A percentile compares a stretch with the other conserved stretches of the same genome.
Conservation (phyloP, 2,113 vertebrate species). For the Junco hyemalis region DNA sequence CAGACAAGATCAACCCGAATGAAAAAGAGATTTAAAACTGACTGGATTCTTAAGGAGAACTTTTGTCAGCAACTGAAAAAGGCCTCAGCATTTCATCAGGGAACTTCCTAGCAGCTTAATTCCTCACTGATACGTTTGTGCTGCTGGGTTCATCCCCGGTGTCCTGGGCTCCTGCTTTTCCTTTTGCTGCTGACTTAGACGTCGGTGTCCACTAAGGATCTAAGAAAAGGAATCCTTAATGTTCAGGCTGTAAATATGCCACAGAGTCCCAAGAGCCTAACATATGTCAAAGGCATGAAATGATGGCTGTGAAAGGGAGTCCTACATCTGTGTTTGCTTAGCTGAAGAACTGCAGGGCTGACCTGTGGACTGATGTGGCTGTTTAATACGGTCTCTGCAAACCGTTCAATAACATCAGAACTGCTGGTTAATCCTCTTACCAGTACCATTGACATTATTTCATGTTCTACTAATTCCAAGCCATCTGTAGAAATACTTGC, state of each 20-base stretch:
- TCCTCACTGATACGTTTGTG: not conserved
- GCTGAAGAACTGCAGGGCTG: not conserved
- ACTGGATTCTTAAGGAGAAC: not conserved
- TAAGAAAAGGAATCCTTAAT: not conserved
- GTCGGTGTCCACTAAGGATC: not conserved
- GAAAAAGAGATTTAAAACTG: not conserved
- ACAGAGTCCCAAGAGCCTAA: not conserved
- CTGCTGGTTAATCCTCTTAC: constrained; percentile 59
- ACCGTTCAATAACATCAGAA: constrained; percentile 42
- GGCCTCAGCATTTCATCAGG: not conserved
- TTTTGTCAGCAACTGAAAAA: constrained; percentile 19
- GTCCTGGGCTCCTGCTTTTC: not conserved
- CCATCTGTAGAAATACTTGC: constrained; percentile 18
- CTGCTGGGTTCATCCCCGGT: not conserved
- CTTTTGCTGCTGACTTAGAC: not conserved
- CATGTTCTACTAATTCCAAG: constrained; percentile 35
- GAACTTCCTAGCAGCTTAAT: not conserved
- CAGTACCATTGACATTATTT: constrained; percentile 42
- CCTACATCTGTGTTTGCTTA: constrained; percentile 45
- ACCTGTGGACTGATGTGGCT: constrained; percentile 26
- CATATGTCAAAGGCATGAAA: constrained; percentile 33
- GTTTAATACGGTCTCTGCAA: constrained; percentile 52
- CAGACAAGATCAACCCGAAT: not conserved
- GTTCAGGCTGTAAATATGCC: constrained; percentile 18
- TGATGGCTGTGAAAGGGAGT: constrained; percentile 7